A percentile compares a stretch with the other conserved stretches of the same genome.
Evolutionary conservation across 2,797 vertebrate species (phyloP).

Genomic region (Cyprinella venusta): DNA sequence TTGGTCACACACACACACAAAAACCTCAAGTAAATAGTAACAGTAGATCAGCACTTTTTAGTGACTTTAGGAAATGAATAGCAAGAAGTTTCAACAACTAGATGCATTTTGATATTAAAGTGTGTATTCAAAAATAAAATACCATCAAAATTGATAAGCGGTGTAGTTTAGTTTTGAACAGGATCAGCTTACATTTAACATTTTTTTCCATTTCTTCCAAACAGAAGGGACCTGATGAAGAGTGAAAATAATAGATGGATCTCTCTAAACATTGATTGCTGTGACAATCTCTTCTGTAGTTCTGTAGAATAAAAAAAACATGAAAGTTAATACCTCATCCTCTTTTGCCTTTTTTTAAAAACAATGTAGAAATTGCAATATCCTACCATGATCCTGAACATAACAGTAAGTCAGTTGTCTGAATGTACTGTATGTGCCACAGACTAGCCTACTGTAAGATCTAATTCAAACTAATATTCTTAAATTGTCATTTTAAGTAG

Average conservation of each 20-base stretch:
- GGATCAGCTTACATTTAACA: neutral
- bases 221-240: slow-evolving; percentile 49
- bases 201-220: neutral
- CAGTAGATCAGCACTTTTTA: neutral
- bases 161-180: neutral
- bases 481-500: neutral
- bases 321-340: neutral
- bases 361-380: neutral
- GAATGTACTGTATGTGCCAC: neutral
- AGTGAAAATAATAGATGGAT: slow-evolving; percentile 34
- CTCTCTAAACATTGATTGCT: slow-evolving; percentile 13
- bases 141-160: neutral
- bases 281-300: slow-evolving; percentile 36
- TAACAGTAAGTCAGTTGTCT: neutral
- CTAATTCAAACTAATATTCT: neutral
- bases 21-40: neutral
- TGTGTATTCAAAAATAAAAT: no score
- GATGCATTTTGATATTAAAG: neutral
- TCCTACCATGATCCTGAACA: neutral
- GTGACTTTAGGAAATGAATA: neutral
- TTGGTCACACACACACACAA: neutral
- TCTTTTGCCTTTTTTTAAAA: slow-evolving; percentile 5
- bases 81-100: neutral
- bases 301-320: slow-evolving; percentile 51
- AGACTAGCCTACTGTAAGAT: neutral